phyloP scores from a whole-genome alignment of 2,797 vertebrate genomes.

The Gymnocypris eckloni region DNA sequence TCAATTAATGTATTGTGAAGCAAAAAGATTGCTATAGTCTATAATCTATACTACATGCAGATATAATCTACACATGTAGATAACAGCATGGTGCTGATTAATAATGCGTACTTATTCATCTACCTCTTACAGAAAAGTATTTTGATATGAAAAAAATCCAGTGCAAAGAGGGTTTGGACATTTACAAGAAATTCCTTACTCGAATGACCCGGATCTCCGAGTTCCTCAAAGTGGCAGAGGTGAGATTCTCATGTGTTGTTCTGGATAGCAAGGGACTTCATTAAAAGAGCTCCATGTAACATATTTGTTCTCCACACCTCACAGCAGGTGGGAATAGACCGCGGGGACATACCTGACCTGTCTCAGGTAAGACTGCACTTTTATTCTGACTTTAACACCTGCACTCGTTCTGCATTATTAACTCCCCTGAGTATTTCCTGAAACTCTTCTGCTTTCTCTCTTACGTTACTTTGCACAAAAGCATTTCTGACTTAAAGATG shows the following conservation, averaged over 20 bases:
- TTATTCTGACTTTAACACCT: conserved; percentile 33
- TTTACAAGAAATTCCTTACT: conserved; percentile 99
- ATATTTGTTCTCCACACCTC: conserved; percentile 21
- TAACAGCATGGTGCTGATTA: not conserved
- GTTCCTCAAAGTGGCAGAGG: conserved; percentile 99
- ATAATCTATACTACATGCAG: not conserved
- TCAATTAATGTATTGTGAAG: not conserved
- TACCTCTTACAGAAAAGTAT: conserved; percentile 89
- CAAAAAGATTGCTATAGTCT: not conserved
- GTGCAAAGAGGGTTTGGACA: conserved; percentile 98
- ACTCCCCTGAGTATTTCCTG: conserved; percentile 5
- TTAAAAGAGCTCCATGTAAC: not conserved
- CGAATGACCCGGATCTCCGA: conserved; percentile 99
- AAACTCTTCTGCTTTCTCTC: conserved; percentile 53
- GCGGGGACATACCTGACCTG: conserved; percentile 98
- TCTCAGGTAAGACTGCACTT: conserved; percentile 87
- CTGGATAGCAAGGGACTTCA: not conserved
- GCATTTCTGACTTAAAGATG: conserved; percentile 60
- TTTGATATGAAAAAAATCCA: conserved; percentile 99
- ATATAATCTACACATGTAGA: not conserved
- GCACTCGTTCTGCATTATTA: conserved; percentile 17
- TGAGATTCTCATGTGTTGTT: conserved; percentile 68
- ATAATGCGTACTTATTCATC: not conserved
- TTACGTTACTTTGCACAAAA: conserved; percentile 57
- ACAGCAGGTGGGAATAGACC: conserved; percentile 99